phyloP scores from a whole-genome alignment of 2,888 invertebrate species.

The Nomada fabriciana region DNA sequence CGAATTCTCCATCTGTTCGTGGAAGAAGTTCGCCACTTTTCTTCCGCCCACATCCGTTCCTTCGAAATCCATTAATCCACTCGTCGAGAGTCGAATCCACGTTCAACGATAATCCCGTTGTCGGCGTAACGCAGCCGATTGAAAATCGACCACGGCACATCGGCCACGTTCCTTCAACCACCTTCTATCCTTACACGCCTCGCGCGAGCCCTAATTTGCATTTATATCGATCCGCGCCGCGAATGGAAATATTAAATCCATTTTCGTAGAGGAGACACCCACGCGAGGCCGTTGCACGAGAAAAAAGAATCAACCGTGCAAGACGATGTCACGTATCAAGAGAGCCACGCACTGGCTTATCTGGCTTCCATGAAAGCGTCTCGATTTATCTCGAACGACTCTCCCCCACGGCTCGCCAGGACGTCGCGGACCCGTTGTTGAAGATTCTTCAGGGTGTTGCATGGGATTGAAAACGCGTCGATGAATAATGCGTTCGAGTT shows the following conservation, averaged over 20 bases:
- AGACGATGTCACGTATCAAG: slow-evolving; percentile 57
- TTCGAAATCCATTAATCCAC: slow-evolving; percentile 59
- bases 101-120: slow-evolving; percentile 51
- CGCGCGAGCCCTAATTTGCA: slow-evolving; percentile 74
- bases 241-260: slow-evolving; percentile 78
- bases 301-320: slow-evolving; percentile 64
- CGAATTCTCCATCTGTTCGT: not conserved
- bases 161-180: slow-evolving; percentile 50
- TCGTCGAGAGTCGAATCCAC: slow-evolving; percentile 56
- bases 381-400: slow-evolving; percentile 48
- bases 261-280: slow-evolving; percentile 66
- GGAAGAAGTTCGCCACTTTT: slow-evolving; percentile 10
- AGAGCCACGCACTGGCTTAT: slow-evolving; percentile 41
- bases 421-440: slow-evolving; percentile 8
- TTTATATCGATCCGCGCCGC: slow-evolving; percentile 79
- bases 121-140: slow-evolving; percentile 51
- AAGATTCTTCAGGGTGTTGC: slow-evolving; percentile 11
- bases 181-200: slow-evolving; percentile 9
- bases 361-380: slow-evolving; percentile 44
- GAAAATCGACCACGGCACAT: slow-evolving; percentile 47
- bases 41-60: slow-evolving; percentile 5
- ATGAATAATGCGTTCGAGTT: slow-evolving; percentile 28
- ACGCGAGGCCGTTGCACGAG: slow-evolving; percentile 28
- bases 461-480: slow-evolving; percentile 23
- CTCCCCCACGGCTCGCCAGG: not conserved